These are phyloP conservation scores for Caenorhabditis becei DNA, from an alignment of 2,888 invertebrate genomes.

Conservation along the genomic window DNA sequence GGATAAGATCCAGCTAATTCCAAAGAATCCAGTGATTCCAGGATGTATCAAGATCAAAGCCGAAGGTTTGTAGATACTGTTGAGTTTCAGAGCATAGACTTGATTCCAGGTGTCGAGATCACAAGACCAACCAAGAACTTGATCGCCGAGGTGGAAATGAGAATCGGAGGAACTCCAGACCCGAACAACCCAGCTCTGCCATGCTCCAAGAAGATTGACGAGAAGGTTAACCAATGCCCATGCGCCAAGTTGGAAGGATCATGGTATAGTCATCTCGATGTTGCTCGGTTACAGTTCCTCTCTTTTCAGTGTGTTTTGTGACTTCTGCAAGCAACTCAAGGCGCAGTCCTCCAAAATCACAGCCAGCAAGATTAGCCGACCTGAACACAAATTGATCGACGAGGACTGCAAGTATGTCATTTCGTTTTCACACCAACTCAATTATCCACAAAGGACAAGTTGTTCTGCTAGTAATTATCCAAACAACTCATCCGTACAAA, in stretches of 20 bases:
- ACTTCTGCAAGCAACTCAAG: constrained; percentile 80
- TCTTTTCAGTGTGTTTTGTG: constrained; percentile 79
- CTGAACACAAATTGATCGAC: constrained; percentile 69
- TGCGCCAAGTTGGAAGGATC: constrained; percentile 81
- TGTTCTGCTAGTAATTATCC: constrained; percentile 6
- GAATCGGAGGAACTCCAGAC: constrained; percentile 80
- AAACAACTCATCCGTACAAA: not conserved
- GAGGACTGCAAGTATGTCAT: constrained; percentile 74
- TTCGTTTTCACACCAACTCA: constrained; percentile 32
- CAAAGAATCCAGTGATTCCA: constrained; percentile 81
- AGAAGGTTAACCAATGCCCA: constrained; percentile 81
- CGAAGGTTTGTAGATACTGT: constrained; percentile 58
- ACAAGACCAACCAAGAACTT: constrained; percentile 73
- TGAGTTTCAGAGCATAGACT: not conserved
- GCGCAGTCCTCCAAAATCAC: constrained; percentile 76
- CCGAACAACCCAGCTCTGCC: constrained; percentile 81
- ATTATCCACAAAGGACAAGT: constrained; percentile 49
- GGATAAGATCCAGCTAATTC: constrained; percentile 80
- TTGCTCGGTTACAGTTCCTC: not conserved
- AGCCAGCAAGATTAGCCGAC: constrained; percentile 67
- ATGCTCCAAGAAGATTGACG: constrained; percentile 81
- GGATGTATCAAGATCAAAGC: constrained; percentile 81
- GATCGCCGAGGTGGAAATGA: constrained; percentile 81
- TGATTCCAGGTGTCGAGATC: constrained; percentile 57
- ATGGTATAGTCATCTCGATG: constrained; percentile 68